Base-by-base conservation (phyloP, 1,140 invertebrate genomes). In the Leptestheria dahalacensis region DNA sequence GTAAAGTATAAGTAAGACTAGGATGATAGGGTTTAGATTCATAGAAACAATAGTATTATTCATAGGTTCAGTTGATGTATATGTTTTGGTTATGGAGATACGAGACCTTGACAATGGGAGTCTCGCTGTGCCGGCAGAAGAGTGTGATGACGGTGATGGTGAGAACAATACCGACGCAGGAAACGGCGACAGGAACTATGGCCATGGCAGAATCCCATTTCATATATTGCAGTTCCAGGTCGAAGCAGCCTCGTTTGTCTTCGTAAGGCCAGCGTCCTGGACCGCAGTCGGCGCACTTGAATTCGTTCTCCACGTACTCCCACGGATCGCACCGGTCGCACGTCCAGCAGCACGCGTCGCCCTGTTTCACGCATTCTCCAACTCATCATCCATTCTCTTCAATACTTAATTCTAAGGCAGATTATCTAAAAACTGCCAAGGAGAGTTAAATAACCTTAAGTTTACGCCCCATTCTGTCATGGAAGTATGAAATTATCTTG, bases 281-380 rank as follows among this genome's bases (percentile, higher is more conserved):
- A 15, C 76, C 76, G 68, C 80, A 82, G 61, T 79, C 75, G 25
- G 68, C 65, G 66, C 80, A 83, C 1, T 73, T 74, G 50, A 73
- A 77, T 62, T 82, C 78, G 64, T 81, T 76, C 23, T 69, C 64
- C 29, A 82, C 69, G 66, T 75, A 81, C 66, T 82, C 77, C 67
- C 71, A 79, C 3, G 72, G 70, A 57, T 78, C 69, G 67, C 81
- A 83, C 29, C 72, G 66, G 15, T 72, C 70, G 62, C 80, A 82
- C 20, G 75, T 70, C 68, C 78, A 72, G 51, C 76, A 78, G 58
- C 74, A 74, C 2, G 72, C 68, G 61, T 76, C 78, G 4, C 70
- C 70, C 56, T 70, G 15, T 41, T 41, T 41, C 33, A 6, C 33
- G 33, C 15, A 41, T 41, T 41, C 15, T 41, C 6, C 6, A 41